Evolutionary conservation across 1,140 invertebrate species (phyloP).

Genomic region (Chelonus insularis): DNA sequence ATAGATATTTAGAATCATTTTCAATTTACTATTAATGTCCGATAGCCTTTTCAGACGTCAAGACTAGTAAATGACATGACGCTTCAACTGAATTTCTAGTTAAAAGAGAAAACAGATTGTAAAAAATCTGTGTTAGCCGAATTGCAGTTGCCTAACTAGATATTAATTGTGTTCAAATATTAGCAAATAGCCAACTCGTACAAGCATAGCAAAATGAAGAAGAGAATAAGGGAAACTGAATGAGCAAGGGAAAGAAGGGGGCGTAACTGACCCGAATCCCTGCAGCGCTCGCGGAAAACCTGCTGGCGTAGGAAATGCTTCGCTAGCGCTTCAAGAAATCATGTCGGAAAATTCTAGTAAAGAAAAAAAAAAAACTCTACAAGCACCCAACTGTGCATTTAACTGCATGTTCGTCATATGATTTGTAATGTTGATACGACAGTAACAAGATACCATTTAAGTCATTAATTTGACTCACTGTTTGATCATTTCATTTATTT

Average conservation of each 20-base stretch:
- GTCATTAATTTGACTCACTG: not conserved
- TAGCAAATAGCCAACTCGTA: conserved; percentile 33
- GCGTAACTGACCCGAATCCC: conserved; percentile 45
- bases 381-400: not conserved
- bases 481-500: not conserved
- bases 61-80: too few relatives aligned
- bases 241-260: conserved; percentile 25
- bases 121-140: not conserved
- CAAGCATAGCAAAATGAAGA: conserved; percentile 7
- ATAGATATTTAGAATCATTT: not conserved
- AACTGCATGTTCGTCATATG: not conserved
- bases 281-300: conserved; percentile 48
- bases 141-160: conserved; percentile 6
- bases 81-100: too few relatives aligned
- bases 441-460: not conserved
- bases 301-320: conserved; percentile 54
- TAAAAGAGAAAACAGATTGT: conserved; percentile 10
- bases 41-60: too few relatives aligned
- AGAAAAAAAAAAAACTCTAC: conserved; percentile 16
- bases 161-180: conserved; percentile 57
- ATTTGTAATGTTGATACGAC: not conserved
- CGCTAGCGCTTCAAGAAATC: conserved; percentile 48
- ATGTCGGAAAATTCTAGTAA: conserved; percentile 42
- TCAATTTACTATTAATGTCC: not conserved
- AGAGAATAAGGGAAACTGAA: conserved; percentile 25